Evolutionary conservation across 2,113 vertebrate genomes (phyloP).

Genomic region (Mohoua ochrocephala): DNA sequence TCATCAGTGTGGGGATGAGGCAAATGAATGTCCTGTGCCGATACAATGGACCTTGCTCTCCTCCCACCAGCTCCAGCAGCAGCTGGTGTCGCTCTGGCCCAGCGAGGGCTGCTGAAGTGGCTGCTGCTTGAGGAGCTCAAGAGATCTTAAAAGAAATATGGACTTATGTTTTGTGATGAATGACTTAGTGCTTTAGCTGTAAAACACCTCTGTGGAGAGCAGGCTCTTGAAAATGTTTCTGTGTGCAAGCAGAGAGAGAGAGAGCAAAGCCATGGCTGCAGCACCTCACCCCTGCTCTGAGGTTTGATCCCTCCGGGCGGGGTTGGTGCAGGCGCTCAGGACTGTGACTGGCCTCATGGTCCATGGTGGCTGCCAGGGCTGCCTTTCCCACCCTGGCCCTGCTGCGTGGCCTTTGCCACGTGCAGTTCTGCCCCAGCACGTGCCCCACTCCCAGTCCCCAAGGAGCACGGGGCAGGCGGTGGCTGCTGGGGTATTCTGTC

Average conservation of each 20-base stretch:
- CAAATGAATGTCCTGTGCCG: not conserved
- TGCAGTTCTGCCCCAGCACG: not conserved
- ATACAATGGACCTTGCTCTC: not conserved
- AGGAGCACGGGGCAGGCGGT: not conserved
- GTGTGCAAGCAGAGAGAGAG: not conserved
- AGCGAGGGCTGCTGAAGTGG: not conserved
- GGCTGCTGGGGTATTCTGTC: not conserved
- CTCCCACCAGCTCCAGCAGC: not conserved
- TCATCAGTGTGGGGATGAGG: not conserved
- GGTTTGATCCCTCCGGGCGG: not conserved
- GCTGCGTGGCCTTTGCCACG: not conserved
- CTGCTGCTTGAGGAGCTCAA: not conserved
- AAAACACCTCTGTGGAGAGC: not conserved
- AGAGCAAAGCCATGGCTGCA: not conserved
- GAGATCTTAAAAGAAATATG: not conserved
- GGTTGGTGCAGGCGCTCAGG: not conserved
- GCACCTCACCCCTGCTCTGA: not conserved
- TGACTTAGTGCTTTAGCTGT: not conserved
- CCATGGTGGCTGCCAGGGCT: not conserved
- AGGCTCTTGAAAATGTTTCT: not conserved
- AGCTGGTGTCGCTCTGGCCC: not conserved
- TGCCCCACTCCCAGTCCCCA: accelerated
- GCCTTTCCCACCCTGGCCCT: not conserved
- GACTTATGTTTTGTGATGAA: not conserved
- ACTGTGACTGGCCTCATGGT: accelerated